phyloP scores from a whole-genome alignment of 2,888 invertebrate species.

The Polymixis flavicincta region DNA sequence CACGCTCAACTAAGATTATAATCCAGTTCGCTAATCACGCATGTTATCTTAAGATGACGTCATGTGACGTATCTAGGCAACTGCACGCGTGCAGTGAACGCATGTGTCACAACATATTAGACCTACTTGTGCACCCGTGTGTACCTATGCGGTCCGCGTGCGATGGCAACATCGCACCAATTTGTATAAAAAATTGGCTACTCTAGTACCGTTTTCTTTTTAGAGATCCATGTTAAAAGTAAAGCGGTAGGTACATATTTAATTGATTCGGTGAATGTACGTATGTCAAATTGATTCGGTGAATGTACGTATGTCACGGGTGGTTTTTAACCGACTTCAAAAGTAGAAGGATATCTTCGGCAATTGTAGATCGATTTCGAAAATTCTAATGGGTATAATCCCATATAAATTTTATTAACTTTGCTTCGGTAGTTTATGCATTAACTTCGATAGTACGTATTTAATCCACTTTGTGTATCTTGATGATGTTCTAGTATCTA shows the following conservation, averaged over 20 bases:
- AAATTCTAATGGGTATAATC: too few relatives aligned
- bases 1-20: constrained; percentile 20
- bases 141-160: constrained; percentile 31
- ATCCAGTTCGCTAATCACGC: constrained; percentile 50
- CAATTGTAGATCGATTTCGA: too few relatives aligned
- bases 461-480: too few relatives aligned
- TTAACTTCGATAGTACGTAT: too few relatives aligned
- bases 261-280: neutral
- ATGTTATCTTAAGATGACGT: constrained; percentile 58
- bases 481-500: too few relatives aligned
- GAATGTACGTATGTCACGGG: neutral
- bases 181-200: constrained; percentile 36
- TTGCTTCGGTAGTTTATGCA: too few relatives aligned
- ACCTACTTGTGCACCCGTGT: constrained; percentile 55
- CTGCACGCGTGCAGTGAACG: constrained; percentile 55
- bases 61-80: constrained; percentile 61
- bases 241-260: neutral
- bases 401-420: too few relatives aligned
- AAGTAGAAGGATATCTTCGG: too few relatives aligned
- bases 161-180: constrained; percentile 40
- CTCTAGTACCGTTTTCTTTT: constrained; percentile 34
- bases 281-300: neutral
- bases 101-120: constrained; percentile 61
- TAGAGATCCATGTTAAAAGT: constrained; percentile 3
- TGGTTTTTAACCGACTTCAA: neutral